Evolutionary conservation across 2,797 vertebrate genomes (phyloP).

Genomic region (Tangara arthus): DNA sequence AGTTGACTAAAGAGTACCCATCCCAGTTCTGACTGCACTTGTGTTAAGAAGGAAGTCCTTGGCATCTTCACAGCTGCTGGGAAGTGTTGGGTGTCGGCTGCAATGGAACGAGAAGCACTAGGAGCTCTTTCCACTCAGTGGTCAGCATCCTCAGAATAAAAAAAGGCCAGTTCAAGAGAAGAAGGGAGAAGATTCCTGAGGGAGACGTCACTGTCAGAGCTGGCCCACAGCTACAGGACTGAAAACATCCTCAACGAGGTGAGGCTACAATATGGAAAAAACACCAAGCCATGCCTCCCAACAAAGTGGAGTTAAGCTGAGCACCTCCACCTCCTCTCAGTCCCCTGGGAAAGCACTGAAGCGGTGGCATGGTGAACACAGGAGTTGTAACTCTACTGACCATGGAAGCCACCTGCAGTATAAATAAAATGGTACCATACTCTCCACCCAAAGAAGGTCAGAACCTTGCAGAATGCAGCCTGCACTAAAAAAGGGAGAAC

Average conservation of each 20-base stretch:
- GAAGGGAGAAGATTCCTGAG: slow-evolving; percentile 51
- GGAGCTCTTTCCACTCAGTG: slow-evolving; percentile 24
- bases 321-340: slow-evolving; percentile 48
- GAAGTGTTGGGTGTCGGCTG: not conserved
- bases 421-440: not conserved
- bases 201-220: slow-evolving; percentile 56
- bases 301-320: not conserved
- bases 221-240: not conserved
- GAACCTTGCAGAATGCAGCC: slow-evolving; percentile 45
- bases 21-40: slow-evolving; percentile 4
- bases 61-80: slow-evolving; percentile 45
- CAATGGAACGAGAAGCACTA: not conserved
- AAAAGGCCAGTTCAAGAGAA: slow-evolving; percentile 29
- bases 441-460: slow-evolving; percentile 26
- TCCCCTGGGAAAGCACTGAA: slow-evolving; percentile 59
- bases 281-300: not conserved
- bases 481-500: slow-evolving; percentile 2
- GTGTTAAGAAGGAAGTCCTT: slow-evolving; percentile 52
- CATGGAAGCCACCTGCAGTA: not conserved
- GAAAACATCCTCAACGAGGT: not conserved
- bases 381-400: slow-evolving; percentile 6
- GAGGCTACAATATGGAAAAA: not conserved
- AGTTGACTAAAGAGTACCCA: slow-evolving; percentile 8
- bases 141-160: slow-evolving; percentile 23
- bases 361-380: slow-evolving; percentile 31